Conservation (phyloP, 2,113 vertebrate species). For the Poeciliopsis retropinna region DNA sequence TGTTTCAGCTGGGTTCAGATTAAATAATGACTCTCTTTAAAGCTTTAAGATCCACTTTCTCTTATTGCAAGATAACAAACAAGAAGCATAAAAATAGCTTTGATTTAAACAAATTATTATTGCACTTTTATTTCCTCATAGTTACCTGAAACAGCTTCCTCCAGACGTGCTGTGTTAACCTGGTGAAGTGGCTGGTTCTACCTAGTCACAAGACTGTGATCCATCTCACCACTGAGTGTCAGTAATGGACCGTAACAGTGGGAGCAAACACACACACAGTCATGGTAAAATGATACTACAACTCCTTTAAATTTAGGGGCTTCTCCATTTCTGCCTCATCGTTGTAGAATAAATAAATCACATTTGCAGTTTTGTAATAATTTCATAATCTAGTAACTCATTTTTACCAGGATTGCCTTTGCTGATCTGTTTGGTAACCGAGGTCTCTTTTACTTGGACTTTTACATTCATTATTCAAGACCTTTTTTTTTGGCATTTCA, state of each 20-base stretch:
- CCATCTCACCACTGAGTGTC: conserved; percentile 62
- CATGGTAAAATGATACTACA: neutral
- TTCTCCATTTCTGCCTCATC: neutral
- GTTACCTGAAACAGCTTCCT: neutral
- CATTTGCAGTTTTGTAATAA: neutral
- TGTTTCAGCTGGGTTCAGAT: neutral
- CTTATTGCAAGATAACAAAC: conserved; percentile 13
- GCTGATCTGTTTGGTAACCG: conserved; percentile 8
- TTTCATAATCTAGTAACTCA: neutral
- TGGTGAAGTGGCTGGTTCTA: neutral
- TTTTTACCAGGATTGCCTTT: neutral
- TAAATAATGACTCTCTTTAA: neutral
- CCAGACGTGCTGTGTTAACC: neutral
- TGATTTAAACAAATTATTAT: conserved; percentile 1
- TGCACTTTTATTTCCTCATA: neutral
- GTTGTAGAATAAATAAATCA: neutral
- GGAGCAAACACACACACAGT: too few relatives aligned
- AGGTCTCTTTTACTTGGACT: conserved; percentile 2
- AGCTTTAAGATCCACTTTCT: neutral
- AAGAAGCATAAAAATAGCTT: conserved; percentile 5
- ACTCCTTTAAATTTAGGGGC: neutral
- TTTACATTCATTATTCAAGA: conserved; percentile 49
- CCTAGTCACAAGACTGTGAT: conserved; percentile 21
- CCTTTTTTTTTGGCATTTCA: conserved; percentile 24
- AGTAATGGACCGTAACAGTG: conserved; percentile 37